Evolutionary conservation across 2,113 vertebrate genomes (phyloP), one percentile per base, ranked within the genome.

Genomic region (Ploceus nigricollis): DNA sequence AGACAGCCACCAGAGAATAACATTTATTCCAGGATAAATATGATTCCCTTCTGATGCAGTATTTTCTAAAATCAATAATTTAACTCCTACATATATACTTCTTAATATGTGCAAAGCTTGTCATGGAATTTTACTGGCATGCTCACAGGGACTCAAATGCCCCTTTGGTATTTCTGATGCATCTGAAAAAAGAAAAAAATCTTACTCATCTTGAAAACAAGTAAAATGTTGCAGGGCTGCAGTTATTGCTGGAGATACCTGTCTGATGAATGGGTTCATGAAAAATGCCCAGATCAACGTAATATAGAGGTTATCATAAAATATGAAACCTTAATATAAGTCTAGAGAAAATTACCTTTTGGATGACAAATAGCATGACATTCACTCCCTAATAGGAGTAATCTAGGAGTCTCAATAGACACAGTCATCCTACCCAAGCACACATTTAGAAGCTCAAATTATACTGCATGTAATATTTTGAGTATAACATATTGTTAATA

Each of bases 271-370:
- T 72, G 57, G 18, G 65, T 85, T 78, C 39, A 65, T 84, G 91
- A 96, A 95, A 96, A 93, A 96, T 89, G 65, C 42, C 50, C 73
- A 87, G 69, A 92, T 96, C 87, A 94, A 91, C 87, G 69, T 94
- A 94, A 89, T 76, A 70, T 75, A 85, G 83, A 87, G 42, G n/a
- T 89, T 93, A 94, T 87, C 35, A 84, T 95, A 93, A 95, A 96
- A 87, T 87, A 92, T 93, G 61, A 91, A 54, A 87, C 80, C 35
- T 96, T 94, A 87, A 94, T 92, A 30, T 33, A 90, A 93, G 86
- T 94, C 88, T 93, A 61, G 82, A 88, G 82, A 93, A 95, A 96
- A 94, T 89, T 96, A 92, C 56, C 70, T 89, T 92, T 94, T 84
- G 71, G 88, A 87, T 92, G 91, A 96, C 78, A 93, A 94, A 95